Evolutionary conservation across 2,888 invertebrate species (phyloP), one percentile per base, ranked within the genome.

Genomic region (Drosophila meridiana): DNA sequence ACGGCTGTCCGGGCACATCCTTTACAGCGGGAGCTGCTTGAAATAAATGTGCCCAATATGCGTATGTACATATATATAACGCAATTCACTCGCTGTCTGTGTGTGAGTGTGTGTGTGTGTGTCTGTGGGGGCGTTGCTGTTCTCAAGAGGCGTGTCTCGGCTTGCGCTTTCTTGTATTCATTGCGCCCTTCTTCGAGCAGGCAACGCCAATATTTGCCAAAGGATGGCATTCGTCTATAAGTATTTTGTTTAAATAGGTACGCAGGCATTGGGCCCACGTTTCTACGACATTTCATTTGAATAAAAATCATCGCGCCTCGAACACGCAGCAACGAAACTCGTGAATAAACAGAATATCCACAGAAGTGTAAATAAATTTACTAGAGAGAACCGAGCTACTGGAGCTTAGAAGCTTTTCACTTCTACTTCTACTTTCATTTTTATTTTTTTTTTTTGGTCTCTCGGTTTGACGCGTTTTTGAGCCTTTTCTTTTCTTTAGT

Each of bases 161-260:
- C 63, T 62, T 61, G 63, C 63, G 63, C 63, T 61, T 43, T 62
- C 62, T 59, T 36, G 58, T 64, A 63, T 58, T 47, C 45, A 64
- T 38, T 76, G 55, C 69, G 56, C n/a, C 14, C 67, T 56, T 64
- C 42, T 67, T 74, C 56, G 14, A 82, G 73, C 76, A 83, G 50
- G 43, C 32, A 52, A 52, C 50, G 58, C 62, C 78, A 85, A 85
- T 88, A 88, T 88, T 88, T 85, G 83, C 82, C 78, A 76, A 85
- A 83, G 85, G 86, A 83, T 83, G 82, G 78, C 86, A 80, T 77
- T 85, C 79, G 81, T 80, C 85, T 77, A 78, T 80, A 82, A 86
- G 86, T 88, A 79, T 76, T 89, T 76, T 87, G 87, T 87, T 87
- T 89, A 89, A 87, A 87, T 87, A 87, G 89, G 89, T 76, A 78